Base-by-base conservation (phyloP, 2,888 invertebrate species). In the Drosophila mercatorum region DNA sequence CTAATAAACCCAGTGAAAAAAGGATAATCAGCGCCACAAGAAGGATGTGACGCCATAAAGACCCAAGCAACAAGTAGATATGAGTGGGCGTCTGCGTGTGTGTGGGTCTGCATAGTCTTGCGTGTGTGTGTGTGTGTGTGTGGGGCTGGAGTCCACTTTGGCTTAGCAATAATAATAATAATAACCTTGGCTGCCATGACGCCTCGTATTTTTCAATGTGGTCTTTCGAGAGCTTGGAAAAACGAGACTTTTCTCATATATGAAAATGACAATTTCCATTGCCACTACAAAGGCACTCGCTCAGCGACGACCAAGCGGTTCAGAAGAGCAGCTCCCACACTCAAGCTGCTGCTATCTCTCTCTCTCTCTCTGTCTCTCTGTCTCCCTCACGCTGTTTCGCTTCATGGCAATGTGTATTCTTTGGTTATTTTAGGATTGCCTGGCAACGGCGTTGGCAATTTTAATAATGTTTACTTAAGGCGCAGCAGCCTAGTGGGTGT, bases 391-490 rank as follows among this genome's bases (percentile, higher is more conserved):
- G 2, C 17, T 56, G 31, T 31, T n/a, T 31, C 28, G 51, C 40
- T 41, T 64, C 63, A 22, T 53, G 38, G 46, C 52, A 72, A 56
- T 62, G 67, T 83, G 55, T 40, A 72, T 46, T 68, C 72, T 72
- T 86, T 64, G 78, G 87, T 80, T 85, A 85, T 85, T 85, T 85
- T 83, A 76, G 88, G 78, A 84, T 83, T 84, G 80, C 86, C 78
- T 72, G 73, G 88, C 83, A 80, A 81, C 81, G 76, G 73, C 75
- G 85, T 68, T 79, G 88, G 82, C 78, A 89, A 87, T 87, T 89
- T 87, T 87, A 87, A 87, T 87, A 87, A 89, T 87, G 89, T 87
- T 89, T 87, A 87, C 89, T 89, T 79, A 89, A 89, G 82, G 75
- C 89, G 61, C 68, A 80, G 76, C 76, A 72, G 72, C 68, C 72